phyloP scores from a whole-genome alignment of 53 echinoderm and acorn worm species.

The Astropecten irregularis region DNA sequence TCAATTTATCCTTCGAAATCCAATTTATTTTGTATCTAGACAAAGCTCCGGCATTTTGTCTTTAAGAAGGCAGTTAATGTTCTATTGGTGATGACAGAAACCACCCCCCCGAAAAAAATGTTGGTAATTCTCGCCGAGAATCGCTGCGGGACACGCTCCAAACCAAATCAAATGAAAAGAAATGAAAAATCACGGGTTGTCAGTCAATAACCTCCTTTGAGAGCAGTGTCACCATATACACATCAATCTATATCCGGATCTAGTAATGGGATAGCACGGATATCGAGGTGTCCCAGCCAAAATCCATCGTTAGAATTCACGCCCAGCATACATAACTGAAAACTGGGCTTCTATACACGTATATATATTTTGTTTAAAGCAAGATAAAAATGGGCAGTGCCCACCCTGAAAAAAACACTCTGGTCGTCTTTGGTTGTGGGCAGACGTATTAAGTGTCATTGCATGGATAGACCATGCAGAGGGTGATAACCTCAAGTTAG shows the following conservation, averaged over 20 bases:
- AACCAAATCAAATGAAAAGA: not conserved
- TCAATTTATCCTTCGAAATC: not conserved
- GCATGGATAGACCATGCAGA: too few relatives aligned
- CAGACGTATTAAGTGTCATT: too few relatives aligned
- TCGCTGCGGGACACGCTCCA: conserved; percentile 4
- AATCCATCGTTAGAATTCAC: too few relatives aligned
- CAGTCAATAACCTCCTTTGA: conserved; percentile 1
- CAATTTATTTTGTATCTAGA: not conserved
- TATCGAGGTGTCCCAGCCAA: not conserved
- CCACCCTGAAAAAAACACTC: too few relatives aligned
- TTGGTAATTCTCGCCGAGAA: not conserved
- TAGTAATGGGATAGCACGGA: conserved; percentile 5
- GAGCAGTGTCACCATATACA: conserved; percentile 10
- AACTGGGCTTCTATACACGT: too few relatives aligned
- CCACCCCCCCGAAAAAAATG: not conserved
- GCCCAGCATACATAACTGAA: too few relatives aligned
- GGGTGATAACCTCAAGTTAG: too few relatives aligned
- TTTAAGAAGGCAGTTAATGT: too few relatives aligned
- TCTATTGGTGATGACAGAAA: conserved; percentile 4
- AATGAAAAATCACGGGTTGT: not conserved
- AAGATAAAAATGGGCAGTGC: too few relatives aligned
- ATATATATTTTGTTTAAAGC: too few relatives aligned
- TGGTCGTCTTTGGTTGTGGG: too few relatives aligned
- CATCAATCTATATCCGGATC: conserved; percentile 33
- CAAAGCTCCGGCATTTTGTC: too few relatives aligned